Percentiles rank a stretch among this genome's conserved stretches.
Evolutionary conservation across 2,113 vertebrate genomes (phyloP).

Genomic region (Australoheros scitulus): DNA sequence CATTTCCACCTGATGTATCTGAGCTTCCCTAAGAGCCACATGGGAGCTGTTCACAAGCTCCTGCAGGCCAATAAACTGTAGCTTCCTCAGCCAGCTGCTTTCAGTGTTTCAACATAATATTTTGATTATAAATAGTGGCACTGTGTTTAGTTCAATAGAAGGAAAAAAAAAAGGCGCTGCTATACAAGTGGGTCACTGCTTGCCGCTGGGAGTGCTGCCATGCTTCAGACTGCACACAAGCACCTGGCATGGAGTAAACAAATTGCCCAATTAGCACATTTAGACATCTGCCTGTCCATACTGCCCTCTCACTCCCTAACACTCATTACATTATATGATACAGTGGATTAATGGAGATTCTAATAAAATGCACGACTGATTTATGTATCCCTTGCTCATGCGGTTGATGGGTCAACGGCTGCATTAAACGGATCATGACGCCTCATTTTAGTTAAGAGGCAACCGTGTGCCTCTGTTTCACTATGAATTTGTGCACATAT

Average conservation of each 20-base stretch:
- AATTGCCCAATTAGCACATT: constrained; percentile 71
- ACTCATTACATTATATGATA: constrained; percentile 48
- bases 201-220: constrained; percentile 54
- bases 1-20: constrained; percentile 37
- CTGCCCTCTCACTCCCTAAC: constrained; percentile 42
- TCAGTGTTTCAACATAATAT: constrained; percentile 41
- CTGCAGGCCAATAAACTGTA: constrained; percentile 38
- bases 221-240: constrained; percentile 55
- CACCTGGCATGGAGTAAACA: constrained; percentile 68
- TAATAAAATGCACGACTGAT: constrained; percentile 52
- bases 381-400: constrained; percentile 6
- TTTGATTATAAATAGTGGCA: constrained; percentile 52
- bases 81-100: constrained; percentile 41
- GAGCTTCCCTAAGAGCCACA: constrained; percentile 30
- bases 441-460: constrained; percentile 15
- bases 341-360: constrained; percentile 43
- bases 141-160: constrained; percentile 51
- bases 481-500: background rate
- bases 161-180: background rate
- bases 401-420: constrained; percentile 33
- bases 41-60: constrained; percentile 33
- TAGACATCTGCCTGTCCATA: constrained; percentile 68
- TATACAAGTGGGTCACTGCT: constrained; percentile 66
- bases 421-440: constrained; percentile 19
- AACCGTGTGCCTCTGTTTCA: background rate